Evolutionary conservation across 2,797 vertebrate species (phyloP).

Genomic region (Setipinna tenuifilis): DNA sequence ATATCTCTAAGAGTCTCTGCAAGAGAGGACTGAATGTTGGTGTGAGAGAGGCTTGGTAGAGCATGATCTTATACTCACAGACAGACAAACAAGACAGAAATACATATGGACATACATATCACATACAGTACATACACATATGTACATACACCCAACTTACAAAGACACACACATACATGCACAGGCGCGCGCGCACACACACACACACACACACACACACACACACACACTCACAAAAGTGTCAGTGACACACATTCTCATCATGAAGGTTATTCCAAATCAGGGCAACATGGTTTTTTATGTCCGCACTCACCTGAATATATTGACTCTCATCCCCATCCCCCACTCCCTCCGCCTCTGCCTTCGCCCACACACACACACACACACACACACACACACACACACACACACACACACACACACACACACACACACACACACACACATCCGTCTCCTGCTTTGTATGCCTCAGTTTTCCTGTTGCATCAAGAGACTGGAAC

Average conservation of each 20-base stretch:
- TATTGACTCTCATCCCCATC: not conserved
- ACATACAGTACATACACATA: not conserved
- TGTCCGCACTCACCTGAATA: constrained; percentile 22
- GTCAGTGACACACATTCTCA: constrained; percentile 22
- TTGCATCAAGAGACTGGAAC: not conserved
- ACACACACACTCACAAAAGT: not conserved
- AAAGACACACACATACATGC: not conserved
- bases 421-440: too few relatives aligned
- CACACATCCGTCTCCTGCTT: not conserved
- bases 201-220: not conserved
- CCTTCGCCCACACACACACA: too few relatives aligned
- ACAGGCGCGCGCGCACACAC: not conserved
- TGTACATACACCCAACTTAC: too few relatives aligned
- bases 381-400: too few relatives aligned
- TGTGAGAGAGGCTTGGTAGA: not conserved
- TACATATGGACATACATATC: not conserved
- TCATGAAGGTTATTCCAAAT: constrained; percentile 38
- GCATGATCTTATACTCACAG: not conserved
- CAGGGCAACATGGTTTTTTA: constrained; percentile 26
- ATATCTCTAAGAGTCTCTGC: not conserved
- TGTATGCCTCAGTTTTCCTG: constrained; percentile 34
- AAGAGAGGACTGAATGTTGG: not conserved
- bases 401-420: too few relatives aligned
- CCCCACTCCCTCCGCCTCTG: not conserved
- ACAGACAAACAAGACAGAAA: not conserved